A percentile compares a stretch with the other conserved stretches of the same genome.
These are phyloP conservation scores for Gonioctena quinquepunctata DNA, from an alignment of 1,140 invertebrate species.

Conservation along the genomic window DNA sequence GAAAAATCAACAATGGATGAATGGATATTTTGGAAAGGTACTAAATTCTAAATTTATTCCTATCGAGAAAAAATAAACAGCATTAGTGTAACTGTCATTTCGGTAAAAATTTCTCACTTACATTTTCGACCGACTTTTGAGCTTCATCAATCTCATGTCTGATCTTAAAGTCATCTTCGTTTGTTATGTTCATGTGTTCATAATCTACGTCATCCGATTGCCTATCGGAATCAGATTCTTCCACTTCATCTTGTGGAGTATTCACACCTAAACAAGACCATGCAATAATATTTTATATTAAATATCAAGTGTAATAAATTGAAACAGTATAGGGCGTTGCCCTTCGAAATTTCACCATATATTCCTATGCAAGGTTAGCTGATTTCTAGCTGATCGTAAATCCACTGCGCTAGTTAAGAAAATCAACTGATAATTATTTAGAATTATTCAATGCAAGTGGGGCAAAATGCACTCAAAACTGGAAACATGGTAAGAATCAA, in stretches of 20 bases:
- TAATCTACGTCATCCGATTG: conserved; percentile 40
- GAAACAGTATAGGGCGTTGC: too few relatives aligned
- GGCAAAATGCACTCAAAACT: too few relatives aligned
- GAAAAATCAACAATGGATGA: conserved; percentile 3
- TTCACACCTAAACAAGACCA: background rate
- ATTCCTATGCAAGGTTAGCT: too few relatives aligned
- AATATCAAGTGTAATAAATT: too few relatives aligned
- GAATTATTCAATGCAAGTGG: too few relatives aligned
- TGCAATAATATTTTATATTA: background rate
- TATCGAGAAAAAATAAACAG: conserved; percentile 12
- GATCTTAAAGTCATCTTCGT: conserved; percentile 44
- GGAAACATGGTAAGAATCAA: too few relatives aligned
- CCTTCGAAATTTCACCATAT: too few relatives aligned
- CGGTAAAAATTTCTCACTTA: conserved; percentile 25
- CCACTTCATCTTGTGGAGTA: background rate
- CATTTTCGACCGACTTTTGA: conserved; percentile 39
- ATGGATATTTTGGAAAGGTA: background rate
- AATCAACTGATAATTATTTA: too few relatives aligned
- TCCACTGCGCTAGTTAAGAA: too few relatives aligned
- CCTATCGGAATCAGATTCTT: conserved; percentile 28
- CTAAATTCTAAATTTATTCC: conserved; percentile 13
- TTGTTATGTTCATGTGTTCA: conserved; percentile 49
- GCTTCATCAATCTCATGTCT: conserved; percentile 48
- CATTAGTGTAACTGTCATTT: background rate
- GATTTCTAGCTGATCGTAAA: too few relatives aligned